Conservation (phyloP, 2,113 vertebrate species). For the Carollia perspicillata region DNA sequence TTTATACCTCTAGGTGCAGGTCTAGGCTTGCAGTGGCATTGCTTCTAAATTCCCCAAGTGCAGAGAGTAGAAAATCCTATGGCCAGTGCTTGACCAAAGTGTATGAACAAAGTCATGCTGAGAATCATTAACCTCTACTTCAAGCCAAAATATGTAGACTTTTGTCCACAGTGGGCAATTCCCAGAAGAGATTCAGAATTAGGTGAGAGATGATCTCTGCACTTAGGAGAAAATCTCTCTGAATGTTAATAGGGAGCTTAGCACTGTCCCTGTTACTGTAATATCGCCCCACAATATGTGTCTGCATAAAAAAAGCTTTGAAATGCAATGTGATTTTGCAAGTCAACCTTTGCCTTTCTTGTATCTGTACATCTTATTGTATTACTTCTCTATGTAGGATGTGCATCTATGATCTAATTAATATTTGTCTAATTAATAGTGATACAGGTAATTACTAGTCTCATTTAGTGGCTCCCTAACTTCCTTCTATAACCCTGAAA, state of each 20-base stretch:
- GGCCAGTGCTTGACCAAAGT: not conserved
- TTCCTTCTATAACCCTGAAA: constrained; percentile 8
- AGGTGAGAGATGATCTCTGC: not conserved
- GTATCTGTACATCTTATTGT: not conserved
- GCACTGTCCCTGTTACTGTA: not conserved
- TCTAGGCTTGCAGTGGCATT: not conserved
- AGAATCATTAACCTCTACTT: not conserved
- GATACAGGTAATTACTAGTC: not conserved
- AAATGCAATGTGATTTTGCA: not conserved
- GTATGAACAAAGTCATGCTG: not conserved
- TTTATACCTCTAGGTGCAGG: not conserved
- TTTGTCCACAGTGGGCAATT: not conserved
- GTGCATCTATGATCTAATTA: not conserved
- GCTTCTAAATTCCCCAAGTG: not conserved
- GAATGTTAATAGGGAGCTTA: not conserved
- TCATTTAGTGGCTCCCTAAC: not conserved
- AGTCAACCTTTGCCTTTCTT: not conserved
- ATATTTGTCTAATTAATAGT: not conserved
- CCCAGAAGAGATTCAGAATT: not conserved
- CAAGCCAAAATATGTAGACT: not conserved
- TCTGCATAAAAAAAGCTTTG: not conserved
- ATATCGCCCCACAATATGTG: not conserved
- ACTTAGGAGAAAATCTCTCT: not conserved
- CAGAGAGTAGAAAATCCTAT: not conserved
- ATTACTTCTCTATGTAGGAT: not conserved